Evolutionary conservation across 2,888 invertebrate genomes (phyloP), one percentile per base, ranked within the genome.

Genomic region (Tetramorium bicarinatum): DNA sequence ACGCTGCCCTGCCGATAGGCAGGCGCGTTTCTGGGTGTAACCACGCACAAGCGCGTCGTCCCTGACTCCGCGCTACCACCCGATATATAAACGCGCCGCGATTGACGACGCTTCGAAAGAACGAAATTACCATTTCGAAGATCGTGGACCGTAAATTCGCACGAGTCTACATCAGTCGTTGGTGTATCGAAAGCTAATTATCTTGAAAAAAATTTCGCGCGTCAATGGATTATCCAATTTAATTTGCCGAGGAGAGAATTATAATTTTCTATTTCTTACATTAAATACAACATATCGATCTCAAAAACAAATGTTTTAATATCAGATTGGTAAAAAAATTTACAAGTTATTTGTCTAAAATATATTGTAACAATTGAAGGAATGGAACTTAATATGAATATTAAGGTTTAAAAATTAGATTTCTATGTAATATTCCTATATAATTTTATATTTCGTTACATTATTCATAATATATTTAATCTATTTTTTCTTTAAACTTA

Each of bases 1-100:
- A 94, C 94, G 92, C 93, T 90, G 88, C 92, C 91, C 92, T 86
- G 87, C 61, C 87, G 87, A 88, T 88, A 85, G 77, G 29, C 41
- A 52, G 77, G 81, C 85, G 85, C 85, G 87, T 79, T 87, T 72
- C 90, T 87, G 83, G 83, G 66, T 87, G 87, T 85, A 86, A 84
- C 89, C 85, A 90, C 90, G 90, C 89, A 89, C 86, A 76, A 82
- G 82, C 85, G 87, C 67, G 44, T n/a, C 29, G 18, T 66, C 82
- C 52, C 67, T 41, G 61, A 47, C n/a, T 9, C 81, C 67, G 29
- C 82, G 86, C 83, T 66, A 21, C 69, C 83, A 47, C 77, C 82
- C 66, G 62, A 54, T 59, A 67, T 61, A 77, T 77, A 83, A 85
- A 87, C 89, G 89, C 82, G 56, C 72, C 72, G 86, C 61, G 75